These are phyloP conservation scores for Drymonia ruficornis DNA, from an alignment of 2,888 invertebrate species.

Conservation along the genomic window DNA sequence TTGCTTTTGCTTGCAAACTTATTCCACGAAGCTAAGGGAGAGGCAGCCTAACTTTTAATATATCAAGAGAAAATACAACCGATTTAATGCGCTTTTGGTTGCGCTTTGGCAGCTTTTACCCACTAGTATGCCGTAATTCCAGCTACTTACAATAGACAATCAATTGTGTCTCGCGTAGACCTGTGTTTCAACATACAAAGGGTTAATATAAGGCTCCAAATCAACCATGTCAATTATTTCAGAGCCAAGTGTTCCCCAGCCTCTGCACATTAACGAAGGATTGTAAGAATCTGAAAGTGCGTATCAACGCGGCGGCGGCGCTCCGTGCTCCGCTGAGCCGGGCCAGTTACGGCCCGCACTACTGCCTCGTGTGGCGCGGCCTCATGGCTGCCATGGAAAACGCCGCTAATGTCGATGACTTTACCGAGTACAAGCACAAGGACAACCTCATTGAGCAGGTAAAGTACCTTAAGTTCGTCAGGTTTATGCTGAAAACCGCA, in stretches of 20 bases:
- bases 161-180: no score
- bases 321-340: constrained; percentile 86
- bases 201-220: no score
- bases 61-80: no score
- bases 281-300: constrained; percentile 94
- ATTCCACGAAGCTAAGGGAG: no score
- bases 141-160: no score
- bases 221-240: constrained; percentile 28
- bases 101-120: no score
- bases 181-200: no score
- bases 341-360: constrained; percentile 87
- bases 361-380: constrained; percentile 87
- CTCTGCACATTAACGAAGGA: constrained; percentile 88
- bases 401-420: constrained; percentile 91
- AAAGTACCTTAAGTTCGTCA: constrained; percentile 13
- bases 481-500: background rate
- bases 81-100: no score
- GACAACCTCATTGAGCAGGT: constrained; percentile 94
- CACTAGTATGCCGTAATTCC: no score
- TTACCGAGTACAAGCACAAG: constrained; percentile 93
- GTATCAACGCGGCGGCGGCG: constrained; percentile 93
- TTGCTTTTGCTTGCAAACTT: no score
- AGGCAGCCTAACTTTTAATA: no score
- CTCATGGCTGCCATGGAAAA: constrained; percentile 90
- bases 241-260: constrained; percentile 87